These are phyloP conservation scores for Anticlea derivata DNA, from an alignment of 2,888 invertebrate species.

Conservation along the genomic window DNA sequence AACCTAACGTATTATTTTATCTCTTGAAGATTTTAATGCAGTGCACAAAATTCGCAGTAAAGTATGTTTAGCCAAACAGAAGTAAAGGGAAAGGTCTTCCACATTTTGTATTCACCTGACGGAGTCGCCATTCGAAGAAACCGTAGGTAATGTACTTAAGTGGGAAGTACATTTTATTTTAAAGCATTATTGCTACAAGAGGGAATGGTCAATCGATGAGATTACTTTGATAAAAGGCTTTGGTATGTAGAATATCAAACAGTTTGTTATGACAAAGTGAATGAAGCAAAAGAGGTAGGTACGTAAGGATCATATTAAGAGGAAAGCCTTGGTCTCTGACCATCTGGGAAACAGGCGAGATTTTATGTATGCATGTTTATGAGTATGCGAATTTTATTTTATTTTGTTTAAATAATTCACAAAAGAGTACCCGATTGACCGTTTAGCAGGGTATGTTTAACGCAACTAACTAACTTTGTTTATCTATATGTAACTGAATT, in stretches of 20 bases:
- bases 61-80: conserved; percentile 47
- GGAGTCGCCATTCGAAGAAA: conserved; percentile 63
- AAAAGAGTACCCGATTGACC: too few species aligned
- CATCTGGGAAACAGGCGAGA: too few species aligned
- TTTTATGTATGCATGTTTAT: too few species aligned
- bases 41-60: conserved; percentile 17
- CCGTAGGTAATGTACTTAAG: conserved; percentile 56
- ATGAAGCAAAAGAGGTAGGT: too few species aligned
- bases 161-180: conserved; percentile 59
- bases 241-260: not conserved
- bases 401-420: too few species aligned
- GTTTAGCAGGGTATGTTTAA: too few species aligned
- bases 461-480: too few species aligned
- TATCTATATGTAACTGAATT: too few species aligned
- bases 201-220: conserved; percentile 43
- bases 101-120: conserved; percentile 74
- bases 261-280: too few species aligned
- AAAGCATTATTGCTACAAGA: conserved; percentile 61
- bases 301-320: too few species aligned
- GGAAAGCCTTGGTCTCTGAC: too few species aligned
- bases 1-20: not conserved
- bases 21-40: conserved; percentile 7
- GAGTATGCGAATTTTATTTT: too few species aligned
- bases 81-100: conserved; percentile 57
- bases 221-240: conserved; percentile 17